Conservation (phyloP, 2,888 invertebrate species). For the Hydropsyche betteni region DNA sequence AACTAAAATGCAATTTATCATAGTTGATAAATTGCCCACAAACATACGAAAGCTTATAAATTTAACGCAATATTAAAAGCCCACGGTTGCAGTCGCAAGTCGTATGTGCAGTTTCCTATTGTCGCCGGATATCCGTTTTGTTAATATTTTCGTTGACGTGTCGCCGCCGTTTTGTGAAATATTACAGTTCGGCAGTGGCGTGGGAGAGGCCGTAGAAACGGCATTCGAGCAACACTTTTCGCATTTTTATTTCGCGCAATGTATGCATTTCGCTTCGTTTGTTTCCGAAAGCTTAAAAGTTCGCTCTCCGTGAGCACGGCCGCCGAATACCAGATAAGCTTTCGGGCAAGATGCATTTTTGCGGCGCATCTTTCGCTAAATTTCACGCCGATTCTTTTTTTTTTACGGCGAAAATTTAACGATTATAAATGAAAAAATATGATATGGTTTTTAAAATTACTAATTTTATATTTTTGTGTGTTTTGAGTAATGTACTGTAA, state of each 20-base stretch:
- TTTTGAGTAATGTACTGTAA: background rate
- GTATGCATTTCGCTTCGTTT: constrained; percentile 15
- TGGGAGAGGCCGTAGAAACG: too few species aligned
- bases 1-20: too few species aligned
- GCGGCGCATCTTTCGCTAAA: background rate
- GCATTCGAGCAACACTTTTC: background rate
- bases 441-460: too few species aligned
- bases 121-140: constrained; percentile 49
- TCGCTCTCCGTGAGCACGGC: background rate
- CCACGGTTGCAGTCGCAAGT: constrained; percentile 25
- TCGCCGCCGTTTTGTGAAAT: constrained; percentile 46
- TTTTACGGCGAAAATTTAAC: too few species aligned
- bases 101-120: constrained; percentile 38
- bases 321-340: constrained; percentile 33
- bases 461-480: too few species aligned
- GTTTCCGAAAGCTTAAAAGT: constrained; percentile 37
- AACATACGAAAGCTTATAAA: too few species aligned
- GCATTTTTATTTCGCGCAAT: constrained; percentile 40
- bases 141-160: constrained; percentile 51
- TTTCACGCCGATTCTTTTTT: background rate
- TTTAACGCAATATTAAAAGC: constrained; percentile 2
- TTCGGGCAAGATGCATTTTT: background rate
- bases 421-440: too few species aligned
- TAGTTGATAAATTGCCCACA: too few species aligned
- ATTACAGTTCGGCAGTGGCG: constrained; percentile 29